phyloP scores from a whole-genome alignment of 2,113 vertebrate species.

The Meles meles region DNA sequence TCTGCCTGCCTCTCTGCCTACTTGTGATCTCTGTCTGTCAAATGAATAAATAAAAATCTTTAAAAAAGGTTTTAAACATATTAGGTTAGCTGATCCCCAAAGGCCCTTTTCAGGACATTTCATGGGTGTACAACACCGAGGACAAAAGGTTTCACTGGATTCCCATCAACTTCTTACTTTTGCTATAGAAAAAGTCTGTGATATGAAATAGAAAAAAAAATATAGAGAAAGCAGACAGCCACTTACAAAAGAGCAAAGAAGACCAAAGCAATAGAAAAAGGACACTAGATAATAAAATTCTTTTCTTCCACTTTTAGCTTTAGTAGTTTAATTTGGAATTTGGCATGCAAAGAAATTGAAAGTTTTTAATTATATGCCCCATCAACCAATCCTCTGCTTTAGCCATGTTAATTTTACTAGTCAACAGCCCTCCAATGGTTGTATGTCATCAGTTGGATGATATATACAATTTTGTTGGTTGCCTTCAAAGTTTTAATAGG shows the following conservation, averaged over 20 bases:
- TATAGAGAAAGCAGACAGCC: conserved; percentile 2
- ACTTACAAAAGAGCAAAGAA: conserved; percentile 22
- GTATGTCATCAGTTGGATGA: neutral
- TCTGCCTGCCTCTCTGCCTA: too few species aligned
- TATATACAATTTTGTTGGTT: conserved; percentile 5
- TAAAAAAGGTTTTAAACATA: neutral
- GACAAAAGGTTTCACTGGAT: neutral
- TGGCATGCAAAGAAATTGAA: neutral
- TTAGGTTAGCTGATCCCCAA: neutral
- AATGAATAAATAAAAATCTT: too few species aligned
- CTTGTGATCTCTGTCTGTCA: too few species aligned
- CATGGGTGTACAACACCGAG: neutral
- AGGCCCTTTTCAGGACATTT: neutral
- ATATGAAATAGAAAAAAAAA: neutral
- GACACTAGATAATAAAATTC: neutral
- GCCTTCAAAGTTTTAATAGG: neutral
- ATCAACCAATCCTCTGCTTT: neutral
- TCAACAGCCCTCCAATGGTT: neutral
- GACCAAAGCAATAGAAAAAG: neutral
- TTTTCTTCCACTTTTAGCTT: conserved; percentile 29
- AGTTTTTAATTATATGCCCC: conserved; percentile 30
- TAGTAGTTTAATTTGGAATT: conserved; percentile 24
- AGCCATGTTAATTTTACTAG: conserved; percentile 20
- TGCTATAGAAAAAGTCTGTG: neutral
- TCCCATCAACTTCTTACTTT: conserved; percentile 10